These are phyloP conservation scores for Druon quercuslanigerum DNA, from an alignment of 1,140 invertebrate species.

Conservation along the genomic window DNA sequence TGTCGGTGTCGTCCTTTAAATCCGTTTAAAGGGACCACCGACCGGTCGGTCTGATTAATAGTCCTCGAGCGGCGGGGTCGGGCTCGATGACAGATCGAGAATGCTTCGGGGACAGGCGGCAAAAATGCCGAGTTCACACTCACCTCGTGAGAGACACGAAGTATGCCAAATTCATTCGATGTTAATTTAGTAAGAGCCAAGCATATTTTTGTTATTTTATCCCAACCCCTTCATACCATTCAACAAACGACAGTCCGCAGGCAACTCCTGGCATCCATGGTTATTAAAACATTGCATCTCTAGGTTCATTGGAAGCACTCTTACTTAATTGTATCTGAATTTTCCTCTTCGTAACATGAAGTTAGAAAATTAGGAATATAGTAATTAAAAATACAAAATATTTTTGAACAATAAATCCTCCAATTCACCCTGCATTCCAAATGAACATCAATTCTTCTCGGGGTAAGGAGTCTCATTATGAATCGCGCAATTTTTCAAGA, in stretches of 20 bases:
- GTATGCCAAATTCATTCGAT: constrained; percentile 24
- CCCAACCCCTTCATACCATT: not conserved
- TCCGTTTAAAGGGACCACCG: constrained; percentile 69
- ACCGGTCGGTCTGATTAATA: constrained; percentile 67
- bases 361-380: too few species aligned
- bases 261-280: too few species aligned
- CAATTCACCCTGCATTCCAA: too few species aligned
- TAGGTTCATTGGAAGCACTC: too few species aligned
- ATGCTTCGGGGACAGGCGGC: constrained; percentile 59
- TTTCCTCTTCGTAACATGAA: too few species aligned
- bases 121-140: constrained; percentile 67
- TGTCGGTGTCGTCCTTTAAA: constrained; percentile 66
- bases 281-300: too few species aligned
- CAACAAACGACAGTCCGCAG: not conserved
- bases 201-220: not conserved
- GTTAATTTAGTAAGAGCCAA: constrained; percentile 10
- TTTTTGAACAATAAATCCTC: too few species aligned
- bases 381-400: too few species aligned
- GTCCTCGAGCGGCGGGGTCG: constrained; percentile 54
- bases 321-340: too few species aligned
- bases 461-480: too few species aligned
- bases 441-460: too few species aligned
- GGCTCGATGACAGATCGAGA: constrained; percentile 68
- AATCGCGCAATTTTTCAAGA: too few species aligned
- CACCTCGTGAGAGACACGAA: constrained; percentile 24